Evolutionary conservation across 1,140 invertebrate genomes (phyloP).

Genomic region (Mizuhopecten yessoensis): DNA sequence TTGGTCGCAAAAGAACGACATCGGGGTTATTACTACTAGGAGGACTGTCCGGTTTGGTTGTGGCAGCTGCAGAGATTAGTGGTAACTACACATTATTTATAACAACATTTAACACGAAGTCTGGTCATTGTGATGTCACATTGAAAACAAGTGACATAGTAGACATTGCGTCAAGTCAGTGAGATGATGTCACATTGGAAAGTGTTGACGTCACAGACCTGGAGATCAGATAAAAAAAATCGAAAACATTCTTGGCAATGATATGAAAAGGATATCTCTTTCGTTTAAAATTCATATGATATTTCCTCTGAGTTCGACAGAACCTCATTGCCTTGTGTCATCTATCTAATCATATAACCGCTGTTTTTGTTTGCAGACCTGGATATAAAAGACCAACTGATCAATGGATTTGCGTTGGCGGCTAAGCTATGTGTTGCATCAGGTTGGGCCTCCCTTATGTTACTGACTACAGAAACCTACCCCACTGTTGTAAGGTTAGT

Average conservation of each 20-base stretch:
- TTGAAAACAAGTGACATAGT: too few relatives aligned
- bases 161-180: too few relatives aligned
- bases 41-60: background rate
- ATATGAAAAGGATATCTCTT: too few relatives aligned
- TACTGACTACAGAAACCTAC: slow-evolving; percentile 74
- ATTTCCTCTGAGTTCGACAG: too few relatives aligned
- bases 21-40: background rate
- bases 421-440: slow-evolving; percentile 70
- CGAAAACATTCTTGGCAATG: too few relatives aligned
- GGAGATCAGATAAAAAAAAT: too few relatives aligned
- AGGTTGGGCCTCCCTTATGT: slow-evolving; percentile 70
- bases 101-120: background rate
- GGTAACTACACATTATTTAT: background rate
- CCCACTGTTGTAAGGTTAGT: slow-evolving; percentile 76
- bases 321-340: too few relatives aligned
- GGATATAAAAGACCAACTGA: background rate
- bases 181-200: too few relatives aligned
- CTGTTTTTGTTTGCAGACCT: slow-evolving; percentile 53
- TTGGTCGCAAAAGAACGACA: background rate
- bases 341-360: too few relatives aligned
- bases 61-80: background rate
- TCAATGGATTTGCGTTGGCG: slow-evolving; percentile 64
- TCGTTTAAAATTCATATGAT: too few relatives aligned
- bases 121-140: too few relatives aligned
- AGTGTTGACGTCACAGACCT: too few relatives aligned